Evolutionary conservation across 2,888 invertebrate genomes (phyloP).

Genomic region (Lepidonotus clava): DNA sequence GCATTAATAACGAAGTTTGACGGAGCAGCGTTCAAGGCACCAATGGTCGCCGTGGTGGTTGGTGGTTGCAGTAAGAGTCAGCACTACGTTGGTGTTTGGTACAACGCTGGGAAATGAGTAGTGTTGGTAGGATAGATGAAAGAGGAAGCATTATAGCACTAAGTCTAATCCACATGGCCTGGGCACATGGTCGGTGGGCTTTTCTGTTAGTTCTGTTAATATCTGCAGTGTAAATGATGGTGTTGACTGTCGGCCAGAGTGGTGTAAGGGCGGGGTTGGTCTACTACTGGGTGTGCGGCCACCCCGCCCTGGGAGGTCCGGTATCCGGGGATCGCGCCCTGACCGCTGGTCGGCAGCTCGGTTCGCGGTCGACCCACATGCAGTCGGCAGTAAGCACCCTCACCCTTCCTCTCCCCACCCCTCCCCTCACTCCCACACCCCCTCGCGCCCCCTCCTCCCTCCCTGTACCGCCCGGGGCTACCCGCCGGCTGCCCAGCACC

Average conservation of each 20-base stretch:
- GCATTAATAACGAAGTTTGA: conserved; percentile 42
- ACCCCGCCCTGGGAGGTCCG: background rate
- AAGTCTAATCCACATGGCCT: too few species aligned
- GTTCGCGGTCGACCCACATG: background rate
- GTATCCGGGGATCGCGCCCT: too few species aligned
- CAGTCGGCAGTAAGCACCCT: background rate
- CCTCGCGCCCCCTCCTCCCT: conserved; percentile 13
- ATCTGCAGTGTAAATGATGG: too few species aligned
- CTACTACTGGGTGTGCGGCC: background rate
- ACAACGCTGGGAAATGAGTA: too few species aligned
- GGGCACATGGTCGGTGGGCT: too few species aligned
- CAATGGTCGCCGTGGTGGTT: background rate
- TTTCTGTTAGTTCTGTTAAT: too few species aligned
- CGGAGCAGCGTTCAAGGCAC: background rate
- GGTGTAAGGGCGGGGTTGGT: background rate
- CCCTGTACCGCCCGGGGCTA: conserved; percentile 10
- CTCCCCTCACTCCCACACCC: background rate
- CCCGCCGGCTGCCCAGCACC: conserved; percentile 17
- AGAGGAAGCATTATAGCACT: too few species aligned
- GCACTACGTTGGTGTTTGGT: too few species aligned
- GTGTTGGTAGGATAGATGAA: too few species aligned
- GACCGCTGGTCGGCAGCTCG: background rate
- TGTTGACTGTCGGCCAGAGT: too few species aligned
- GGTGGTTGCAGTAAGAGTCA: background rate
- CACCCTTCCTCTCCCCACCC: background rate